Base-by-base conservation (phyloP, 1,140 invertebrate species). In the Drosophila cardini region DNA sequence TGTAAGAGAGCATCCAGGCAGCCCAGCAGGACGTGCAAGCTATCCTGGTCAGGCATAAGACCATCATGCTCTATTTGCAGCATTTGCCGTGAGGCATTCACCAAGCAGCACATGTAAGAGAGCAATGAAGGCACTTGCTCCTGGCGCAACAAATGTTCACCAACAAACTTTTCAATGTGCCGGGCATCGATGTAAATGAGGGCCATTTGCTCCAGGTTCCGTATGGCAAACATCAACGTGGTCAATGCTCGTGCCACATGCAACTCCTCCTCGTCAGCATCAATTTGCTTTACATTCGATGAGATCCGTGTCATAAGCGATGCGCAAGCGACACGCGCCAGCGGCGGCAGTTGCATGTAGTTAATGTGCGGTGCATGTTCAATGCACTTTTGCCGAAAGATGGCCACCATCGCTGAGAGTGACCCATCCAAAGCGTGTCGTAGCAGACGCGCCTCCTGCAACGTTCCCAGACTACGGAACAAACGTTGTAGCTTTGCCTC, bases 341-440 rank as follows among this genome's bases (percentile, higher is more conserved):
- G 63, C 42, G 90, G 90, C 65, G 89, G 78, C 70, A 78, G 57
- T 55, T 92, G 90, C 84, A 92, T 90, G 70, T 92, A 92, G 78
- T 91, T 90, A 52, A 92, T 90, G 65, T 92, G 91, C 13, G 91
- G 90, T 43, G 91, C 90, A 83, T 91, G 80, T 61, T 92, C 91
- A 32, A 92, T 90, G 78, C 91, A 92, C 42, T 92, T 82, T 57
- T 91, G 83, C 57, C 79, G 78, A 56, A 92, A 92, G 46, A 60
- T 56, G 16, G 62, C 46, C 56, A 90, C 8, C 91, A 92, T 92
- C 18, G 80, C 58, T 21, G 69, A 46, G 13, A 92, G 69, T 1
- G 91, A 76, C n/a, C 76, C 80, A 0, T 76, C 30, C 2, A 92
- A 72, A 38, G 82, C 80, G 18, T 90, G 89, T 2, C 70, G 73